These are phyloP conservation scores for Ramazzottius varieornatus DNA, from an alignment of 2,888 invertebrate genomes.

Conservation along the genomic window DNA sequence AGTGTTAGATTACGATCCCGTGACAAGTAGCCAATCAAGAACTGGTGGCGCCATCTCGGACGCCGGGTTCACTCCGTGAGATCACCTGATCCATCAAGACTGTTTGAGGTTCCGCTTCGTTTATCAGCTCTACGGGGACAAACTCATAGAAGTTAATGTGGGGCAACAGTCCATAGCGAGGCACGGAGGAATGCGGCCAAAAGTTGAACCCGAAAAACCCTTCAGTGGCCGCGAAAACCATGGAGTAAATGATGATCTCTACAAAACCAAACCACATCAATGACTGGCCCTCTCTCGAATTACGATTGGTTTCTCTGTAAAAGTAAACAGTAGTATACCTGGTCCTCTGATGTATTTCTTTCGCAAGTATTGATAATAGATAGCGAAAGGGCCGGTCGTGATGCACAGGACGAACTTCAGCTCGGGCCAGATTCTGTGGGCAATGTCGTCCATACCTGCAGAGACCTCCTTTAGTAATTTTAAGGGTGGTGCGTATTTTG, in stretches of 20 bases:
- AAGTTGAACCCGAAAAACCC: conserved; percentile 14
- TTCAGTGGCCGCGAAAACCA: conserved; percentile 21
- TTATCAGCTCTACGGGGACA: conserved; percentile 15
- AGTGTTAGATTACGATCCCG: too few species aligned
- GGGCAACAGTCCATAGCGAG: conserved; percentile 17
- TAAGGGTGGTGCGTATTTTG: too few species aligned
- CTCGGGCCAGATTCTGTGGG: conserved; percentile 16
- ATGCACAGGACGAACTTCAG: conserved; percentile 14
- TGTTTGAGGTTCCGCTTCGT: conserved; percentile 17
- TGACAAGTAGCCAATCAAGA: too few species aligned
- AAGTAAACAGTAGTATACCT: too few species aligned
- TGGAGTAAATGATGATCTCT: conserved; percentile 16
- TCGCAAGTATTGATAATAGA: conserved; percentile 13
- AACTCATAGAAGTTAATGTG: conserved; percentile 20
- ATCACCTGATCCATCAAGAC: conserved; percentile 18
- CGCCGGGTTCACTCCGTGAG: too few species aligned
- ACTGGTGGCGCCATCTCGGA: too few species aligned
- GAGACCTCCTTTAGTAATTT: too few species aligned
- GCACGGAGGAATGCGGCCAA: too few species aligned
- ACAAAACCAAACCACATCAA: neutral
- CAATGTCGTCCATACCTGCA: conserved; percentile 13
- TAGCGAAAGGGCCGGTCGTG: conserved; percentile 18
- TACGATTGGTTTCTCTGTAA: too few species aligned
- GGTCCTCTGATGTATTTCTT: conserved; percentile 10
- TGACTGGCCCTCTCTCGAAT: neutral